Evolutionary conservation across 2,113 vertebrate genomes (phyloP).

Genomic region (Mystacornis crossleyi): DNA sequence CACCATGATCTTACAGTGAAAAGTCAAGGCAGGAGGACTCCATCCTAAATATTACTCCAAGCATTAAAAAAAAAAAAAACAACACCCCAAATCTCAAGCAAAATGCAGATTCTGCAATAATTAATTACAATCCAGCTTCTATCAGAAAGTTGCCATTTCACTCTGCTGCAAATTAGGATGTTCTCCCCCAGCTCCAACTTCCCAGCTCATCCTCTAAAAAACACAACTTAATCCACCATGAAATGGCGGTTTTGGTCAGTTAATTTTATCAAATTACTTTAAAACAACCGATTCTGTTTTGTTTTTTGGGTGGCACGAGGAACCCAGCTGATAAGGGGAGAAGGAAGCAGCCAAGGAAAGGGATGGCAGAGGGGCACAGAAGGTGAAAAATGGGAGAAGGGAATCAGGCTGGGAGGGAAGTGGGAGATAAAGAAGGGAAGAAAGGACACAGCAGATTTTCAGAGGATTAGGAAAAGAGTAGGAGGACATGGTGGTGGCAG

Average conservation of each 20-base stretch:
- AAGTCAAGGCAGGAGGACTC: background rate
- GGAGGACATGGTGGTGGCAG: background rate
- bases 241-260: background rate
- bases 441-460: background rate
- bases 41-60: background rate
- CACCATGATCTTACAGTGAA: background rate
- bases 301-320: background rate
- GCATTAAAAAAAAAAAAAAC: background rate
- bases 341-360: background rate
- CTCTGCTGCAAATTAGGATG: background rate
- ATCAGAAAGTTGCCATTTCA: background rate
- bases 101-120: background rate
- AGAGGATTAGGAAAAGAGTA: background rate
- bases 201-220: background rate
- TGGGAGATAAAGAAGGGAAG: background rate
- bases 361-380: background rate
- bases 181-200: background rate
- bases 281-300: background rate
- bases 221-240: background rate
- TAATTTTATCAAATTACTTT: background rate
- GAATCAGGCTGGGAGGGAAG: background rate
- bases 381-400: background rate
- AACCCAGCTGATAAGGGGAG: fast-evolving
- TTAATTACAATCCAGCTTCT: background rate
- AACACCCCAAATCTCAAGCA: background rate